Evolutionary conservation across 2,888 invertebrate species (phyloP).

Genomic region (Apodemia mormo): DNA sequence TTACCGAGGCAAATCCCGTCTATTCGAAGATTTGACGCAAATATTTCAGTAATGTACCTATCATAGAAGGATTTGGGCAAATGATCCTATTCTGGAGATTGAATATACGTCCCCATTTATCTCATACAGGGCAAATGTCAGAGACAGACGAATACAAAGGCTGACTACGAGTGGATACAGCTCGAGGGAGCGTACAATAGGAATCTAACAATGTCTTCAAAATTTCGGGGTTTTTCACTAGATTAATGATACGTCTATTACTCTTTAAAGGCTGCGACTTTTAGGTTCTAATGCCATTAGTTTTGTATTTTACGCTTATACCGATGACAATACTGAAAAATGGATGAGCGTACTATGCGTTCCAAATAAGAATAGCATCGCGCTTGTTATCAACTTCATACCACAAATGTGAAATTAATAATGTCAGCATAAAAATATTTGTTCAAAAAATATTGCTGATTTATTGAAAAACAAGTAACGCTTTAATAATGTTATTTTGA

Average conservation of each 20-base stretch:
- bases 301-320: conserved; percentile 10
- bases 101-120: conserved; percentile 73
- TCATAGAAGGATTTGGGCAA: conserved; percentile 35
- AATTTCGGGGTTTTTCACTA: conserved; percentile 38
- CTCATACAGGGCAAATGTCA: conserved; percentile 62
- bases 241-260: conserved; percentile 38
- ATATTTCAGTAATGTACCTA: conserved; percentile 9
- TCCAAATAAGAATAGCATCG: too few species aligned
- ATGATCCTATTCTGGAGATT: conserved; percentile 48
- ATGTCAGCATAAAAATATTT: too few species aligned
- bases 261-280: conserved; percentile 29
- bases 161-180: conserved; percentile 60
- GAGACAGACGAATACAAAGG: conserved; percentile 63
- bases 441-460: too few species aligned
- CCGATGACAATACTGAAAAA: not conserved
- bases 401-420: too few species aligned
- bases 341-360: not conserved
- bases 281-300: conserved; percentile 17
- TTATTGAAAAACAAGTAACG: too few species aligned
- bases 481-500: too few species aligned
- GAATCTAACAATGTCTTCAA: conserved; percentile 38
- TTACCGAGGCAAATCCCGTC: not conserved
- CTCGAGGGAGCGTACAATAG: conserved; percentile 54
- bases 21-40: not conserved
- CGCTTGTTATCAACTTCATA: too few species aligned